Percentiles rank a stretch among this genome's conserved stretches.
Conservation (phyloP, 2,113 vertebrate species). For the Nibea coibor region DNA sequence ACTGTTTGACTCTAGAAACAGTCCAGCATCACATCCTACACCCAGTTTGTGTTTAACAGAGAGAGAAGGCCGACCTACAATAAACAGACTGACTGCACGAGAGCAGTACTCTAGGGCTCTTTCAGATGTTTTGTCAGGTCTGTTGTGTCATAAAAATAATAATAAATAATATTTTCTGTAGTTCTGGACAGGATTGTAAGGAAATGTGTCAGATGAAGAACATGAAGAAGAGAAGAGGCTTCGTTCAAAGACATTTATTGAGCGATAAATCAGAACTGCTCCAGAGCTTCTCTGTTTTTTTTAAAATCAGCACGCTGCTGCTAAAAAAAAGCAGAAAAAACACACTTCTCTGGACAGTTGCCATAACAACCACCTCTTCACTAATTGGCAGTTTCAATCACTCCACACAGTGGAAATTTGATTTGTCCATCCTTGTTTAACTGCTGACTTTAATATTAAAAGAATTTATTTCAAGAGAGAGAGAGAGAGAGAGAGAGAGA, state of each 20-base stretch:
- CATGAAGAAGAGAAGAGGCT: not conserved
- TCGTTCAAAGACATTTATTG: constrained; percentile 37
- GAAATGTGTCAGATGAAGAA: not conserved
- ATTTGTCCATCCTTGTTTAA: not conserved
- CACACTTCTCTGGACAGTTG: constrained; percentile 4
- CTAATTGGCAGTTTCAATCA: constrained; percentile 24
- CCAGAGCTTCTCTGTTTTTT: not conserved
- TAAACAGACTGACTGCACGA: not conserved
- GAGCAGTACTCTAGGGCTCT: too few relatives aligned
- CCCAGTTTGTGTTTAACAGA: too few relatives aligned
- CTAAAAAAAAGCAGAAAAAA: not conserved
- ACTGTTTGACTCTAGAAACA: not conserved
- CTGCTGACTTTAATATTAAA: not conserved
- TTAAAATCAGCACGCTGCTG: too few relatives aligned
- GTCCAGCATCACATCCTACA: not conserved
- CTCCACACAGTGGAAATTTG: constrained; percentile 61
- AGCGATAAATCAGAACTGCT: not conserved
- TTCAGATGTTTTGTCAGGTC: not conserved
- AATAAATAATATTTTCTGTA: not conserved
- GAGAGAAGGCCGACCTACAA: not conserved
- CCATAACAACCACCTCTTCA: constrained; percentile 21
- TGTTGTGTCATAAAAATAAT: not conserved
- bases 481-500: not conserved
- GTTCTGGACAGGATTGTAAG: too few relatives aligned
- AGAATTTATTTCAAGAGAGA: too few relatives aligned